A percentile compares a stretch with the other conserved stretches of the same genome.
These are phyloP conservation scores for Grammomys dolichurus DNA, from an alignment of 2,113 vertebrate species.

Conservation along the genomic window DNA sequence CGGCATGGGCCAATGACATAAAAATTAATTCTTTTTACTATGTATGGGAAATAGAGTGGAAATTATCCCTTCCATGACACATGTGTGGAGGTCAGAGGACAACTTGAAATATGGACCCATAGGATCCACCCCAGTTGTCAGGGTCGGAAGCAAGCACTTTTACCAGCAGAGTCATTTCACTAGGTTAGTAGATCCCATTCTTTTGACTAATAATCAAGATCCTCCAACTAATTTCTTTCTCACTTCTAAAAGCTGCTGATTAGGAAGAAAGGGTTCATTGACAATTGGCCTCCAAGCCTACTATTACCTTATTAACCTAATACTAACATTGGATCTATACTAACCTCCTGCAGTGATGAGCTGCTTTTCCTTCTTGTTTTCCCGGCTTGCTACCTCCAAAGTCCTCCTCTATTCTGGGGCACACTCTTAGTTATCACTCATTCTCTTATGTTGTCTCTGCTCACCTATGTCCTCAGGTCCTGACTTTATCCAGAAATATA, in stretches of 20 bases:
- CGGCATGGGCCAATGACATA: background rate
- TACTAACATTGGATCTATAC: background rate
- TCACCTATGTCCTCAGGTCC: background rate
- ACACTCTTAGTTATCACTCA: background rate
- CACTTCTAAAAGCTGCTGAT: background rate
- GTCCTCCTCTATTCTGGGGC: background rate
- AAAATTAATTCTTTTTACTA: background rate
- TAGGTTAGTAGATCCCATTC: background rate
- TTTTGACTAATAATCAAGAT: background rate
- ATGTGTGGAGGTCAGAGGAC: background rate
- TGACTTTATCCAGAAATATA: slow-evolving; percentile 8
- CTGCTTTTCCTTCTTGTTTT: background rate
- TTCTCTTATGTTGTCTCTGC: background rate
- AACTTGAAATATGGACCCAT: background rate
- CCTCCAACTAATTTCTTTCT: background rate
- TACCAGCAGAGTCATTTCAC: background rate
- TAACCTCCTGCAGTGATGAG: background rate
- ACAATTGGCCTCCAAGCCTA: background rate
- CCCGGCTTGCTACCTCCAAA: background rate
- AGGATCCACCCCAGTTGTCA: background rate
- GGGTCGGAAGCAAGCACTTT: background rate
- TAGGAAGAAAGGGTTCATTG: background rate
- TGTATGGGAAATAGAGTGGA: background rate
- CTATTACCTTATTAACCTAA: background rate
- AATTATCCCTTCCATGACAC: background rate